phyloP scores from a whole-genome alignment of 2,888 invertebrate species.

The Poecilobothrus nobilitatus region DNA sequence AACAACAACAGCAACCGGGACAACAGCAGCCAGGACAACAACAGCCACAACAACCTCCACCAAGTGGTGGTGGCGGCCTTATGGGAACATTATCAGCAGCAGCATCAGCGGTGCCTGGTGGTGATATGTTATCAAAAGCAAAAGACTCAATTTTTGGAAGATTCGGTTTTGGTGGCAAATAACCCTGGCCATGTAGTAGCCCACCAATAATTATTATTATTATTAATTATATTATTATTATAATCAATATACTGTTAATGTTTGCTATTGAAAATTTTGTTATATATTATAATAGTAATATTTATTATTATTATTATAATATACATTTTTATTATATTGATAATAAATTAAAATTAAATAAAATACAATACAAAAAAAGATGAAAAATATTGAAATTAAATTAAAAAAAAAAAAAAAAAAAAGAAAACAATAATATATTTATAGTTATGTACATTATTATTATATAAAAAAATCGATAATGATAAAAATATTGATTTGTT shows the following conservation, averaged over 20 bases:
- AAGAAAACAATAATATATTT: conserved; percentile 10
- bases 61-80: conserved; percentile 48
- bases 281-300: conserved; percentile 18
- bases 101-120: conserved; percentile 65
- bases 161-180: conserved; percentile 77
- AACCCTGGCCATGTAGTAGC: conserved; percentile 46
- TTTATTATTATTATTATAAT: conserved; percentile 22
- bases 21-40: conserved; percentile 45
- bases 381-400: not conserved
- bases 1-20: conserved; percentile 37
- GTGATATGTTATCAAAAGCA: conserved; percentile 84
- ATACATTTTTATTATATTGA: conserved; percentile 7
- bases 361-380: conserved; percentile 3
- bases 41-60: conserved; percentile 44
- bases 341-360: conserved; percentile 7
- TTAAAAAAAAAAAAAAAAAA: not conserved
- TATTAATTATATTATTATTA: conserved; percentile 28
- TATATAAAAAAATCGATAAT: not conserved
- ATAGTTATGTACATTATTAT: conserved; percentile 15
- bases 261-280: conserved; percentile 24
- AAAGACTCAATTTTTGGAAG: conserved; percentile 92
- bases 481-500: conserved; percentile 16
- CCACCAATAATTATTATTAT: conserved; percentile 32
- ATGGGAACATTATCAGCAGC: conserved; percentile 84
- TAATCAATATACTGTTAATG: conserved; percentile 11